phyloP scores from a whole-genome alignment of 2,797 vertebrate genomes.

The Pipistrellus pygmaeus region DNA sequence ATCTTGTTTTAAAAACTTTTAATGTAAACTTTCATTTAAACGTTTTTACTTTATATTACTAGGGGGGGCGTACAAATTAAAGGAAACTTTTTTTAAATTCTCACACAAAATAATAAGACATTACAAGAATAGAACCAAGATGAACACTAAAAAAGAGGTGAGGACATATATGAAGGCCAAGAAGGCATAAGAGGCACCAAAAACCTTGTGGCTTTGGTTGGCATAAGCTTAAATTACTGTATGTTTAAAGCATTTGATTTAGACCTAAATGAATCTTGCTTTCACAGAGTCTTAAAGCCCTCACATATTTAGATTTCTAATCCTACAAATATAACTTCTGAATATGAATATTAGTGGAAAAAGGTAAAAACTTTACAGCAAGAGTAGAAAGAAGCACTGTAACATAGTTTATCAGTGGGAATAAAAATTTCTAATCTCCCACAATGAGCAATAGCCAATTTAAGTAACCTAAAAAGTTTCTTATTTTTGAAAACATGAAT shows the following conservation, averaged over 20 bases:
- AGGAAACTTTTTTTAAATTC: slow-evolving; percentile 45
- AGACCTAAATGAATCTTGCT: slow-evolving; percentile 66
- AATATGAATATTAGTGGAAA: slow-evolving; percentile 51
- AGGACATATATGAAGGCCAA: not conserved
- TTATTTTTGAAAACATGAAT: slow-evolving; percentile 46
- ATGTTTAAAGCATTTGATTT: slow-evolving; percentile 73
- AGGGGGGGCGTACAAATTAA: not conserved
- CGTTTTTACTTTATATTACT: no score
- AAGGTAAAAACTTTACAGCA: slow-evolving; percentile 71
- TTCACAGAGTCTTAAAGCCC: slow-evolving; percentile 73
- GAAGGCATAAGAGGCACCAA: not conserved
- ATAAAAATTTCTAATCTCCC: slow-evolving; percentile 48
- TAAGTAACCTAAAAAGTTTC: slow-evolving; percentile 35
- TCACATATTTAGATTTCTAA: slow-evolving; percentile 70
- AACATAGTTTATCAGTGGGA: slow-evolving; percentile 70
- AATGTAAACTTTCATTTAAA: slow-evolving; percentile 61
- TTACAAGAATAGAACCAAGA: slow-evolving; percentile 29
- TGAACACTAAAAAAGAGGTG: not conserved
- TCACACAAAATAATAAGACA: not conserved
- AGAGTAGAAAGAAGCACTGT: slow-evolving; percentile 64
- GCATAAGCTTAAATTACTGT: slow-evolving; percentile 24
- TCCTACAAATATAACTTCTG: slow-evolving; percentile 30
- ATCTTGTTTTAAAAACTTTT: not conserved
- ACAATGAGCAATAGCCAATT: slow-evolving; percentile 45
- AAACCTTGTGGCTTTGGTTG: not conserved